phyloP scores from a whole-genome alignment of 2,113 vertebrate species.

The Struthidea cinerea region DNA sequence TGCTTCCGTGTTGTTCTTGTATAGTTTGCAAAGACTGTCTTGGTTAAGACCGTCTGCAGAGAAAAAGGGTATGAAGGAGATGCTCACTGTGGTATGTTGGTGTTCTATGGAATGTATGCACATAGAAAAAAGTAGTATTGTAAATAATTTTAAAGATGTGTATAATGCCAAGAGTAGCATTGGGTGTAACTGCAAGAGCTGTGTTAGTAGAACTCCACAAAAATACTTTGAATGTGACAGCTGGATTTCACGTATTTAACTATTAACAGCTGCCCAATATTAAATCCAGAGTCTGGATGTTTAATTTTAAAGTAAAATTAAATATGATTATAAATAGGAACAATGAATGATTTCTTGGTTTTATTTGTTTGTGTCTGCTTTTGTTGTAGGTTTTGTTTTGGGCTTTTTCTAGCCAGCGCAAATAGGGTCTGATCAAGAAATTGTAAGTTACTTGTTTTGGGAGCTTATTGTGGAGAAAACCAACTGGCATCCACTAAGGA shows the following conservation, averaged over 20 bases:
- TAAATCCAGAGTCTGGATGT: slow-evolving; percentile 1
- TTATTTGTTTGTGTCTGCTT: neutral
- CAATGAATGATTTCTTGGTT: neutral
- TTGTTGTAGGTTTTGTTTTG: neutral
- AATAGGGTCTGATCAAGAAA: neutral
- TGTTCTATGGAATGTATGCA: neutral
- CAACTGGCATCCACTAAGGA: neutral
- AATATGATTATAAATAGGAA: neutral
- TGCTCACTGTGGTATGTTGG: neutral
- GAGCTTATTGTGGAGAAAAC: neutral
- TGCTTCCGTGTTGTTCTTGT: neutral
- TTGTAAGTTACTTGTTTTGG: neutral
- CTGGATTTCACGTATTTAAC: neutral
- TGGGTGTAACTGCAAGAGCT: neutral
- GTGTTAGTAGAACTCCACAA: neutral
- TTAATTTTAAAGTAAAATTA: neutral
- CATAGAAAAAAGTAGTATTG: neutral
- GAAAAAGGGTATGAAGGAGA: neutral
- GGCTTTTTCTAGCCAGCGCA: neutral
- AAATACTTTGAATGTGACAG: neutral
- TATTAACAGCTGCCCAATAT: neutral
- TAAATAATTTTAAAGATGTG: neutral
- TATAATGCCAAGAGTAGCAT: neutral
- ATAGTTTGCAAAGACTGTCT: neutral
- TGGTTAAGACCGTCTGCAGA: neutral